Percentiles rank a stretch among this genome's conserved stretches.
phyloP scores from a whole-genome alignment of 2,797 vertebrate species.

The Melanitta fusca region DNA sequence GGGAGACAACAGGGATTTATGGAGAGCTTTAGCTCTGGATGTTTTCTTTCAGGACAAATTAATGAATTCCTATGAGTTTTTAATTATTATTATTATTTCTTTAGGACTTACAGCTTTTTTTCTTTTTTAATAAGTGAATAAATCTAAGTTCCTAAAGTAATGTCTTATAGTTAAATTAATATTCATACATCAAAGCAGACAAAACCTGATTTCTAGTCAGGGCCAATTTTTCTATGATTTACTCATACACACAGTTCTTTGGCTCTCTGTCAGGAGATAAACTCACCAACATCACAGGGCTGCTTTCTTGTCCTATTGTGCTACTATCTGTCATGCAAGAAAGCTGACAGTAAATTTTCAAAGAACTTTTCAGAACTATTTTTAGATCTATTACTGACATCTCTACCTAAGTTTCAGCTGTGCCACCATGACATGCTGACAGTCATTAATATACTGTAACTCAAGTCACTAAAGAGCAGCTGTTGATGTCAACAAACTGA shows the following conservation, averaged over 20 bases:
- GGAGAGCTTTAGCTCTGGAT: not conserved
- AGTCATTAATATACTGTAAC: not conserved
- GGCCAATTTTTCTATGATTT: not conserved
- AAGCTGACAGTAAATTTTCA: not conserved
- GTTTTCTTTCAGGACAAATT: not conserved
- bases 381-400: slow-evolving; percentile 45
- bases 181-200: not conserved
- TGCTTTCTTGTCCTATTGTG: not conserved
- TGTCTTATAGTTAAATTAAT: not conserved
- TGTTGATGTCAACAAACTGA: not conserved
- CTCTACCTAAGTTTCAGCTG: slow-evolving; percentile 35
- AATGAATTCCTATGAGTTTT: not conserved
- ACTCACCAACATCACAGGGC: not conserved
- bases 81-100: not conserved
- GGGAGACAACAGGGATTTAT: not conserved
- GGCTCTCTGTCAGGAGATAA: not conserved
- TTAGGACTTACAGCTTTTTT: not conserved
- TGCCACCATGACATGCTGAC: not conserved
- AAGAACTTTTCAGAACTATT: slow-evolving; percentile 35
- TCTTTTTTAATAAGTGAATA: not conserved
- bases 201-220: not conserved
- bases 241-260: not conserved
- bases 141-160: not conserved
- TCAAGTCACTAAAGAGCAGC: not conserved
- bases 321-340: not conserved